Evolutionary conservation across 2,113 vertebrate species (phyloP).

Genomic region (Balaeniceps rex): DNA sequence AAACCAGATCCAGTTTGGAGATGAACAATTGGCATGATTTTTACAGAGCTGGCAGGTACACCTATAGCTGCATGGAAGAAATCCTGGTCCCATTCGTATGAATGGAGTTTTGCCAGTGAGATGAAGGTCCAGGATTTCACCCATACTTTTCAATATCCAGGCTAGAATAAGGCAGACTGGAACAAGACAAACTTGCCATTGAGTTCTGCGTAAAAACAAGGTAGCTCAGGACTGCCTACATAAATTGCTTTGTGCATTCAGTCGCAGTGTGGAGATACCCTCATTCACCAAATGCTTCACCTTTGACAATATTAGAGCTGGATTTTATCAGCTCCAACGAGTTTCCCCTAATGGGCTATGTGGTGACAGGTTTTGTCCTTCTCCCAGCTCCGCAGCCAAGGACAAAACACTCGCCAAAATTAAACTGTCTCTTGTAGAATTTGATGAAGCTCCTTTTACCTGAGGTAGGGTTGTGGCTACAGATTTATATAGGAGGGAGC

Average conservation of each 20-base stretch:
- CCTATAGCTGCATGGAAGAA: background rate
- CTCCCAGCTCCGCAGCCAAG: background rate
- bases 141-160: background rate
- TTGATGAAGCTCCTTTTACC: background rate
- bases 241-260: background rate
- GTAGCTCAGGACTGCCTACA: background rate
- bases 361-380: background rate
- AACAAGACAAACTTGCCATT: background rate
- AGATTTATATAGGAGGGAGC: background rate
- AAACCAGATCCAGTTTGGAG: background rate
- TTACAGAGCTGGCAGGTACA: background rate
- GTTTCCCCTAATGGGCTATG: background rate
- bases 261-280: background rate
- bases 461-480: background rate
- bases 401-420: background rate
- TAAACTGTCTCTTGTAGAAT: background rate
- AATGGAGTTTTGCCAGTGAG: background rate
- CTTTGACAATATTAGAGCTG: background rate
- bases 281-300: background rate
- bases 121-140: background rate
- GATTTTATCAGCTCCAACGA: background rate
- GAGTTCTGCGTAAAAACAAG: background rate
- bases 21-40: background rate
- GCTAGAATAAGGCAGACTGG: background rate
- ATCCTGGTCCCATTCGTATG: background rate